Evolutionary conservation across 64 coral and sea anemone genomes (phyloP).

Genomic region (Montipora sp.): DNA sequence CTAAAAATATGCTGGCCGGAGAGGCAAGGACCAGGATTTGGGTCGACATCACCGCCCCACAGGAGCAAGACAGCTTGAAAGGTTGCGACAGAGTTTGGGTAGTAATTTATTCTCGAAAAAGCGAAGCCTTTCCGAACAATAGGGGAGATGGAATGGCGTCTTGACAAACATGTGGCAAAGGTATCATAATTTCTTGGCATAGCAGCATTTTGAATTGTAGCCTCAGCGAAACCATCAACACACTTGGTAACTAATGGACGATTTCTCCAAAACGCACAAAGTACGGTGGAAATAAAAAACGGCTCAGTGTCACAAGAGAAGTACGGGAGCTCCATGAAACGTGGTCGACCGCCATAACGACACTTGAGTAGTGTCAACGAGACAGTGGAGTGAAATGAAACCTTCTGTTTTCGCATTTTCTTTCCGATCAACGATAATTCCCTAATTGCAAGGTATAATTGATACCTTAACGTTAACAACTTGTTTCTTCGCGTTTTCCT

Average conservation of each 20-base stretch:
- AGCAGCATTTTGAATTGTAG: slow-evolving; percentile 3
- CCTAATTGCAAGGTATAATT: too few species aligned
- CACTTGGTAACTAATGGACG: not conserved
- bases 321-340: too few species aligned
- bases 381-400: too few species aligned
- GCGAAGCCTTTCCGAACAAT: not conserved
- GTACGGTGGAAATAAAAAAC: not conserved
- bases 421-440: too few species aligned
- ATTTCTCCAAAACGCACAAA: not conserved
- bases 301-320: not conserved
- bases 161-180: slow-evolving; percentile 10
- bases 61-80: not conserved
- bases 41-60: not conserved
- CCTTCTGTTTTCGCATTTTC: too few species aligned
- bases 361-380: too few species aligned
- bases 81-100: not conserved
- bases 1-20: not conserved
- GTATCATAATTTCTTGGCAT: not conserved
- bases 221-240: not conserved
- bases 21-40: not conserved
- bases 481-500: too few species aligned
- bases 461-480: too few species aligned
- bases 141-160: not conserved
- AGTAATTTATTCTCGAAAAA: slow-evolving; percentile 8
- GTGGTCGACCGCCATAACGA: too few species aligned